phyloP scores from a whole-genome alignment of 1,140 invertebrate species.

The Manduca sexta region DNA sequence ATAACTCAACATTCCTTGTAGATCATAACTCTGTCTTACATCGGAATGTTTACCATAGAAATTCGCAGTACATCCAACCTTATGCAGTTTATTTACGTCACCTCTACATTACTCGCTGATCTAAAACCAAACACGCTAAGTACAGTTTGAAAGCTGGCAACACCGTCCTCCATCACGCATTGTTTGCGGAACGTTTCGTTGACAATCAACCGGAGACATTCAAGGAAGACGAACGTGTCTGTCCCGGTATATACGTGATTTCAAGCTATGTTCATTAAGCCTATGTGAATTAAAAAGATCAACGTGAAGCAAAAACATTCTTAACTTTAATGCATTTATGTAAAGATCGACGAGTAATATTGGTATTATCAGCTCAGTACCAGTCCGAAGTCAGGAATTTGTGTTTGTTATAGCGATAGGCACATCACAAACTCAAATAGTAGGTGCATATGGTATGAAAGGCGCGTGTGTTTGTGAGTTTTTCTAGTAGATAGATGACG shows the following conservation, averaged over 20 bases:
- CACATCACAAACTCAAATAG: too few relatives aligned
- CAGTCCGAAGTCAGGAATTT: too few relatives aligned
- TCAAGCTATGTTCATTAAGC: background rate
- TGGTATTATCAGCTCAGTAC: too few relatives aligned
- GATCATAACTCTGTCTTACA: background rate
- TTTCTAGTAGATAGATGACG: too few relatives aligned
- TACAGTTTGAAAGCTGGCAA: conserved; percentile 37
- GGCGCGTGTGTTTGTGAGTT: too few relatives aligned
- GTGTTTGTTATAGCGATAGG: too few relatives aligned
- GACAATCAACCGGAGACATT: background rate
- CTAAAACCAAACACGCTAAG: conserved; percentile 13
- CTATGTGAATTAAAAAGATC: too few relatives aligned
- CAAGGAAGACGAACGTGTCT: background rate
- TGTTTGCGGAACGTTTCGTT: conserved; percentile 37
- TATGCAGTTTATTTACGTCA: too few relatives aligned
- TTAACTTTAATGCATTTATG: too few relatives aligned
- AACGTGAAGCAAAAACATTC: background rate
- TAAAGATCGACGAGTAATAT: too few relatives aligned
- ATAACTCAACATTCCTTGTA: background rate
- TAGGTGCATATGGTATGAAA: too few relatives aligned
- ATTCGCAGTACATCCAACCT: background rate
- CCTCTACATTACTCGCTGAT: conserved; percentile 1
- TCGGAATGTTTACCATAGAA: conserved; percentile 4
- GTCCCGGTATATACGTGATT: background rate
- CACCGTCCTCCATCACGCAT: conserved; percentile 38